Evolutionary conservation across 1,140 invertebrate genomes (phyloP), one percentile per base, ranked within the genome.

Genomic region (Lasioglossum albipes): DNA sequence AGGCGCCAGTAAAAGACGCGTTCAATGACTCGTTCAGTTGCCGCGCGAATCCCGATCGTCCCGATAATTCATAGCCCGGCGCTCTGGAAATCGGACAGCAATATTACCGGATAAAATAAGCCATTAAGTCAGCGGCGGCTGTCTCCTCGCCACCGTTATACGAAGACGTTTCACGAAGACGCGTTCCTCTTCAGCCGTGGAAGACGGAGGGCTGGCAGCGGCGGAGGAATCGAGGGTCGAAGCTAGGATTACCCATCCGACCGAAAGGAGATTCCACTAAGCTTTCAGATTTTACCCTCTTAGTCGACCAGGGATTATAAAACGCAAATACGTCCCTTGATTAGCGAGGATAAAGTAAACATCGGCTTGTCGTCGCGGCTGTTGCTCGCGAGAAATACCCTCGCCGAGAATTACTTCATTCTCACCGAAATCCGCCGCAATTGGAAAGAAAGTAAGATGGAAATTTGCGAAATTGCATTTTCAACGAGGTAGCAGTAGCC

Each of bases 301-400:
- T 89, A 91, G 89, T 84, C 86, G 88, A 91, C 89, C 88, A 89
- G 89, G 91, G 90, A 92, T 93, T 93, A 93, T 93, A 93, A 93
- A 93, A 93, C 90, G 92, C 91, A 93, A 93, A 93, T 93, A 93
- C 92, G 89, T 91, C 85, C 88, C 90, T 91, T 93, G 92, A 93
- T 93, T 93, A 91, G 92, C 81, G 86, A 86, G 87, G 87, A 90
- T 91, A 92, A 91, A 90, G 90, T 92, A 91, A 92, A 92, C 90
- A 91, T 90, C 83, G 88, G 86, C 74, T 74, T 76, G 83, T 66
- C 79, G 76, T 82, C 82, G 80, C 77, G 80, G 83, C 73, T 88
- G 68, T 82, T 87, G 79, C 83, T 85, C 64, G 78, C 68, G 76
- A 81, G 85, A 83, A 86, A 80, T 52, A 49, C 41, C 67, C 66